These are phyloP conservation scores for Cerastis leucographa DNA, from an alignment of 2,888 invertebrate species.

Conservation along the genomic window DNA sequence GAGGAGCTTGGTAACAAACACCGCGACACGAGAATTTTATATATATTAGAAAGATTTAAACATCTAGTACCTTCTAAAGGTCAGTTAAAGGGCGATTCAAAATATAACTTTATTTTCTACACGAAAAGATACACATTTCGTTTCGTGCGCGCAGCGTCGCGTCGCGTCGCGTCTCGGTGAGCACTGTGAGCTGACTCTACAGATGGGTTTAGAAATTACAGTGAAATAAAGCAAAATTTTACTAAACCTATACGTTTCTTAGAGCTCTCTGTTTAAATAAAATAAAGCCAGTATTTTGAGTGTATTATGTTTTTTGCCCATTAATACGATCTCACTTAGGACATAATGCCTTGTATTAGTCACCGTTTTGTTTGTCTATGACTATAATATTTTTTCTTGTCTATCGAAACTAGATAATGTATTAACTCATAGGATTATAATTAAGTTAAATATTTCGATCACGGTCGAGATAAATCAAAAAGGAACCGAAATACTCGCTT, in stretches of 20 bases:
- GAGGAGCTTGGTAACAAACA: too few relatives aligned
- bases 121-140: too few relatives aligned
- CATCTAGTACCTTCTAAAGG: too few relatives aligned
- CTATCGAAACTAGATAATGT: not conserved
- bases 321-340: not conserved
- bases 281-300: not conserved
- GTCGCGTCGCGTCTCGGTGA: too few relatives aligned
- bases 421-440: not conserved
- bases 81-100: too few relatives aligned
- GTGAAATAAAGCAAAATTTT: not conserved
- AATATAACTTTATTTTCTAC: too few relatives aligned
- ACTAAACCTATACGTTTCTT: not conserved
- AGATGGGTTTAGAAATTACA: too few relatives aligned
- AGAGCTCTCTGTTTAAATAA: not conserved
- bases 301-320: constrained; percentile 28
- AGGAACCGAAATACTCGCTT: not conserved
- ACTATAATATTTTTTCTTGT: constrained; percentile 2
- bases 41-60: too few relatives aligned
- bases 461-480: not conserved
- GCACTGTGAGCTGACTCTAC: too few relatives aligned
- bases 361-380: constrained; percentile 43
- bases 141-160: too few relatives aligned
- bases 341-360: constrained; percentile 21
- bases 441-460: not conserved
- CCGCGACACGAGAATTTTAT: too few relatives aligned